phyloP scores from a whole-genome alignment of 92 coral and sea anemone genomes.

The Micromussa lordhowensis region DNA sequence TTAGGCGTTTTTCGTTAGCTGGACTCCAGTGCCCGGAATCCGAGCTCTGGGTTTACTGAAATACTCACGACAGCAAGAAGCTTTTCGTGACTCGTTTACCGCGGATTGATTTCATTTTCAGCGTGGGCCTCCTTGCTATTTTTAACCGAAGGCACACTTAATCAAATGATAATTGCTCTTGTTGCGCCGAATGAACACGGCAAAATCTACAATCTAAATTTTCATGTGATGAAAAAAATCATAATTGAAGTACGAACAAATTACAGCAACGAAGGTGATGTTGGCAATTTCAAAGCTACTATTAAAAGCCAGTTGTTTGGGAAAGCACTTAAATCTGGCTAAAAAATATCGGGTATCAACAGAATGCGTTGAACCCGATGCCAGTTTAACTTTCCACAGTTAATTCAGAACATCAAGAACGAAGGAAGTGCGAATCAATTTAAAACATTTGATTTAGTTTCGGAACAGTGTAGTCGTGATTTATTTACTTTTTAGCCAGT shows the following conservation, averaged over 20 bases:
- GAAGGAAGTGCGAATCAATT: too few relatives aligned
- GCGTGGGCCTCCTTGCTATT: neutral
- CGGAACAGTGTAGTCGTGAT: neutral
- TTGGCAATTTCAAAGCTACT: neutral
- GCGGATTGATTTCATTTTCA: neutral
- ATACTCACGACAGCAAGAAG: neutral
- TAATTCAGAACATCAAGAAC: too few relatives aligned
- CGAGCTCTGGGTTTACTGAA: neutral
- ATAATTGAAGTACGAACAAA: neutral
- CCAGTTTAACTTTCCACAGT: neutral
- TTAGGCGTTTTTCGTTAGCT: too few relatives aligned
- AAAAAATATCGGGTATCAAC: neutral
- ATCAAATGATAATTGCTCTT: neutral
- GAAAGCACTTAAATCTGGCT: neutral
- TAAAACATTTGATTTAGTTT: neutral
- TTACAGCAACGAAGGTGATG: neutral
- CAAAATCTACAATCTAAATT: neutral
- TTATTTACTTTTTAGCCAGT: neutral
- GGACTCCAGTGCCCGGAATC: too few relatives aligned
- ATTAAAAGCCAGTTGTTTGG: neutral
- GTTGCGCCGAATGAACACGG: neutral
- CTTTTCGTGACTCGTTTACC: neutral
- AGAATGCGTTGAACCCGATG: neutral
- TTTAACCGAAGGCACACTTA: neutral
- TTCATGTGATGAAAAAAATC: neutral